Evolutionary conservation across 2,113 vertebrate genomes (phyloP), one percentile per base, ranked within the genome.

Genomic region (Marmota flaviventris): DNA sequence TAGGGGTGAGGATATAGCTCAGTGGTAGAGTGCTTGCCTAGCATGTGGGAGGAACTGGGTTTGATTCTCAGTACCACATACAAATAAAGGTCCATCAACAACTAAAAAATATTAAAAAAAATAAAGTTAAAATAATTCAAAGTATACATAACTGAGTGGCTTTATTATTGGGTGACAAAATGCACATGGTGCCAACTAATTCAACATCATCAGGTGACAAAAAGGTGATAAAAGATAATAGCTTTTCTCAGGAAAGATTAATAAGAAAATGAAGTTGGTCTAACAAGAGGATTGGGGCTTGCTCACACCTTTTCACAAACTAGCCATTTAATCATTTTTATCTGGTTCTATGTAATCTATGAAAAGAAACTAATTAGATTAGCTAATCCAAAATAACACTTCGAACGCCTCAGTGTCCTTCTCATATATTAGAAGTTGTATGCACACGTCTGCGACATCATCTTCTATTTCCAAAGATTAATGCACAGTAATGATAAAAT

Each of bases 221-320:
- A 97, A 96, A 39, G 53, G 84, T 92, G 34, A 93, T 8, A 96
- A 48, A 91, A 83, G 87, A 97, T 98, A 96, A 72, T 78, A 91
- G 79, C 85, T 95, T 84, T 95, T 93, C 92, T 51, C 32, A 42
- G 29, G 91, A 91, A 94, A 83, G 61, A 96, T 77, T 85, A 87
- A 96, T 88, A 85, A 94, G 70, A 78, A 97, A 97, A 87, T 85
- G 58, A 96, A 16, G 11, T 58, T 81, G 58, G 20, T 34, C 32
- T 70, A 63, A 83, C n/a, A 89, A 81, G 69, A 91, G 17, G 42
- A 65, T 77, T 88, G 75, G 82, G 27, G 67, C 77, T 92, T 94
- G 93, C 42, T 88, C 77, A 85, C 61, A 91, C 4, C 63, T 92
- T 93, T 96, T 90, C 0, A 85, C 88, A 93, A 73, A 27, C 20